Evolutionary conservation across 2,888 invertebrate species (phyloP).

Genomic region (Elgonia sp.): DNA sequence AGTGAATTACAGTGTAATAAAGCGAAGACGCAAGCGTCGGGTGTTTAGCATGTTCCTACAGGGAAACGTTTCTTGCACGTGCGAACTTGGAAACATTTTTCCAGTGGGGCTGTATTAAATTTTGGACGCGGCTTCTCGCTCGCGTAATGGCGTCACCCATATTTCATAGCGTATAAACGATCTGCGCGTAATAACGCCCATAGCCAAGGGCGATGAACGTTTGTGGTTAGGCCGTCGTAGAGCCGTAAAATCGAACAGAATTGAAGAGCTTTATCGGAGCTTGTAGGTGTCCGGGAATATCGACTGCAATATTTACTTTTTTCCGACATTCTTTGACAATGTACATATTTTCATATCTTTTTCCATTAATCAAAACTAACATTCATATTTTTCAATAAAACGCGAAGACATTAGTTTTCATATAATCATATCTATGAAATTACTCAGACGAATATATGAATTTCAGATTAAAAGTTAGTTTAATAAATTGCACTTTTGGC

Average conservation of each 20-base stretch:
- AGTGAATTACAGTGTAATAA: slow-evolving; percentile 38
- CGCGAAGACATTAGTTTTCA: too few species aligned
- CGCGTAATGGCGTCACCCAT: slow-evolving; percentile 51
- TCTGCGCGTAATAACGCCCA: slow-evolving; percentile 66
- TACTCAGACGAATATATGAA: background rate
- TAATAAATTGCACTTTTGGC: background rate
- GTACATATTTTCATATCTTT: too few species aligned
- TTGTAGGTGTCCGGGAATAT: slow-evolving; percentile 34
- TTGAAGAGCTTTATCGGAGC: slow-evolving; percentile 54
- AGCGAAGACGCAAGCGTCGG: slow-evolving; percentile 7
- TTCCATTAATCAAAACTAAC: too few species aligned
- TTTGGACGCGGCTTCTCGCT: slow-evolving; percentile 36
- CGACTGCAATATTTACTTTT: slow-evolving; percentile 36
- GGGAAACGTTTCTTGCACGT: slow-evolving; percentile 11
- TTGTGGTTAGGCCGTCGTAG: slow-evolving; percentile 60
- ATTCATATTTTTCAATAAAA: too few species aligned
- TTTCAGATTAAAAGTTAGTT: background rate
- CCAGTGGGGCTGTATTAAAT: slow-evolving; percentile 38
- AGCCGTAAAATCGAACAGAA: slow-evolving; percentile 66
- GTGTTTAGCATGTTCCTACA: slow-evolving; percentile 12
- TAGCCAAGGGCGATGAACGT: slow-evolving; percentile 63
- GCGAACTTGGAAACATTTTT: slow-evolving; percentile 50
- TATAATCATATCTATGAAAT: background rate
- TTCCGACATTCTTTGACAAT: background rate
- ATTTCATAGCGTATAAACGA: slow-evolving; percentile 66